Evolutionary conservation across 2,113 vertebrate species (phyloP).

Genomic region (Microcebus ravelobensis): DNA sequence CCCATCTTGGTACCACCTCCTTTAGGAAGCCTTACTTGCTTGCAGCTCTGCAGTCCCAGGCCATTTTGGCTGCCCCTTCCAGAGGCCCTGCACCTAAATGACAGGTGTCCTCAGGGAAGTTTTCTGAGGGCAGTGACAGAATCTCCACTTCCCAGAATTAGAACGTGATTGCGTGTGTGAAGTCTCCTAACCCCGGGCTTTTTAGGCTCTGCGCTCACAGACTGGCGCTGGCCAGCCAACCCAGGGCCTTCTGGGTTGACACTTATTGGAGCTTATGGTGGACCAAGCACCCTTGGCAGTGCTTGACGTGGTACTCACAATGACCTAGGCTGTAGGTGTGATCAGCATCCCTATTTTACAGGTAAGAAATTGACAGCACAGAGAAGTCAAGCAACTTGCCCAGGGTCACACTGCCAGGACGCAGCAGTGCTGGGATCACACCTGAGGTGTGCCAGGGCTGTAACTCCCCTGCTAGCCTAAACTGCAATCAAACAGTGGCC

Average conservation of each 20-base stretch:
- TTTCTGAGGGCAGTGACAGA: neutral
- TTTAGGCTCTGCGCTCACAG: neutral
- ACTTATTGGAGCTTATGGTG: rapidly evolving
- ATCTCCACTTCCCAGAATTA: neutral
- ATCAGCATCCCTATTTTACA: neutral
- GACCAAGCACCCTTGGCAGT: neutral
- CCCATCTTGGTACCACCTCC: neutral
- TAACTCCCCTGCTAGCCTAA: too few relatives aligned
- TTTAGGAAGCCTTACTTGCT: neutral
- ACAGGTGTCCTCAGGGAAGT: neutral
- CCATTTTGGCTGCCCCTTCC: neutral
- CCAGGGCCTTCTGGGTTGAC: too few relatives aligned
- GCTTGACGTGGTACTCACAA: neutral
- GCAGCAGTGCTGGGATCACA: neutral
- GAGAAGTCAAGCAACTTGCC: neutral
- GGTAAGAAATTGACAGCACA: neutral
- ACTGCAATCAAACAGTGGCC: neutral
- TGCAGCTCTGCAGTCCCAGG: neutral
- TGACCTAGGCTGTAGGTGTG: neutral
- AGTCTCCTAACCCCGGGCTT: neutral
- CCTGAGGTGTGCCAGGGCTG: neutral
- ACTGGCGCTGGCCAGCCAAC: too few relatives aligned
- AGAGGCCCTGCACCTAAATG: neutral
- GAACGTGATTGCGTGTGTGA: rapidly evolving
- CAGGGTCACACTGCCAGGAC: neutral